Evolutionary conservation across 2,113 vertebrate genomes (phyloP), one percentile per base, ranked within the genome.

Genomic region (Poeciliopsis occidentalis): DNA sequence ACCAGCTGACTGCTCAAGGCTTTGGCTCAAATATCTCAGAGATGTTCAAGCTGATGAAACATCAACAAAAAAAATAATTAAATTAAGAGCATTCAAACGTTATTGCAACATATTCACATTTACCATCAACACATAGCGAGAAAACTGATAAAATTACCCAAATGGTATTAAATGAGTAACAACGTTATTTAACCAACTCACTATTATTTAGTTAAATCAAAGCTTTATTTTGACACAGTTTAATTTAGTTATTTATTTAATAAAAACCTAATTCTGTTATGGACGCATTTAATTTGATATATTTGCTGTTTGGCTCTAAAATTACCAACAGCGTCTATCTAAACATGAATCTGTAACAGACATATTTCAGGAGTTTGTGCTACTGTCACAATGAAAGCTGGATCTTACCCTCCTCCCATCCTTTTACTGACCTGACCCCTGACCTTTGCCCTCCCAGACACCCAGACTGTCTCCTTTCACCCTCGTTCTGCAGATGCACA

Each of bases 401-500:
- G 26, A 63, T 24, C 67, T 79, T 39, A 12, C 73, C 67, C 75
- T 31, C 65, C 70, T 12, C 32, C 11, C 47, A 60, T 27, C 60
- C 69, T 70, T 8, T 67, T 67, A 64, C 66, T 71, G 89, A 80
- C 85, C 67, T 76, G 85, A 88, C 81, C 86, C 61, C 29, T 65
- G 54, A 87, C 77, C 86, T 81, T 24, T 79, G 73, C 60, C 83
- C 86, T 72, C 12, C 19, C 47, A 81, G 70, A 86, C 80, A 77
- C 64, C 80, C 34, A 82, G 68, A 83, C 82, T 29, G 64, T 64
- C 71, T 68, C 71, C 7, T 67, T 27, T 30, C 51, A 34, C 57
- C 73, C 71, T 32, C 54, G 30, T 8, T 41, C 51, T 29, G 79
- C 88, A 91, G 86, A 91, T 89, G 88, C 77, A 79, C 41, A 31